phyloP scores from a whole-genome alignment of 2,113 vertebrate genomes.

The Psettodes erumei region DNA sequence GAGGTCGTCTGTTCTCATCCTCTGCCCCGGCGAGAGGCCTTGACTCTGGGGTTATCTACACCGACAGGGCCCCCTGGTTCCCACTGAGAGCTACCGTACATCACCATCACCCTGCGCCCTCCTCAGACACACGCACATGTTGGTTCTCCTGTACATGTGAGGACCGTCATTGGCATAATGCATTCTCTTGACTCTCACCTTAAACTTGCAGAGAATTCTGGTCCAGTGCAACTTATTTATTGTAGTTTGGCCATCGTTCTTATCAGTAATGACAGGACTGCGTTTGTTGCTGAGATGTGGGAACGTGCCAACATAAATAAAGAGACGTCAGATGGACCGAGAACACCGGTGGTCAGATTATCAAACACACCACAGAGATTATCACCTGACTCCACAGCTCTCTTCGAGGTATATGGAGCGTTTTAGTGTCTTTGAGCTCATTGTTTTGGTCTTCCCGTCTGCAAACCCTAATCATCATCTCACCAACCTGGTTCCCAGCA shows the following conservation, averaged over 20 bases:
- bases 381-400: no score
- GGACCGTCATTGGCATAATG: slow-evolving; percentile 7
- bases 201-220: not conserved
- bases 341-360: not conserved
- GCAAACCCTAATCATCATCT: not conserved
- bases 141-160: slow-evolving; percentile 7
- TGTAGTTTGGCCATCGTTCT: not conserved
- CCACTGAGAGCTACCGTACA: slow-evolving; percentile 62
- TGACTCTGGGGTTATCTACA: slow-evolving; percentile 65
- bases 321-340: not conserved
- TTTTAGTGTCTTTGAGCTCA: no score
- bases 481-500: not conserved
- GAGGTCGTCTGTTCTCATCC: slow-evolving; percentile 70
- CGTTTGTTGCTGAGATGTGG: not conserved
- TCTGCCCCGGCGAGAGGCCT: slow-evolving; percentile 49
- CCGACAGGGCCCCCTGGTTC: slow-evolving; percentile 64
- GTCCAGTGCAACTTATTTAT: not conserved
- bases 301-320: not conserved
- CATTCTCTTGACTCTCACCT: not conserved
- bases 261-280: not conserved
- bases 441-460: no score
- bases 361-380: no score
- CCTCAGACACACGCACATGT: slow-evolving; percentile 5
- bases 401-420: no score
- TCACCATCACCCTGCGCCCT: slow-evolving; percentile 39